These are phyloP conservation scores for Leptinotarsa peninsularis DNA, from an alignment of 2,888 invertebrate genomes.

Conservation along the genomic window DNA sequence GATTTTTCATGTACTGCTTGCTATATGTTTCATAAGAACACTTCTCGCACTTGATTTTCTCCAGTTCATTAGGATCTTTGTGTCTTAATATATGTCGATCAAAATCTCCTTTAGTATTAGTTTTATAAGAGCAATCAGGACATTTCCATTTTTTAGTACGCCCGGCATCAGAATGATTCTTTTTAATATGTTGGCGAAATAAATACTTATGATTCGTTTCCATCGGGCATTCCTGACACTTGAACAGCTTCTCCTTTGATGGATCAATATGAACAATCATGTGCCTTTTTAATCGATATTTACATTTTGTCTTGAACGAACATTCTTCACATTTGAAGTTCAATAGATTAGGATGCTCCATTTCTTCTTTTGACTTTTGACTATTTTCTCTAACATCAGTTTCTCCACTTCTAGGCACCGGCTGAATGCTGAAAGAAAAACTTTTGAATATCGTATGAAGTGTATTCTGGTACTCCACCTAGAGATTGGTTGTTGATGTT, in stretches of 20 bases:
- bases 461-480: neutral
- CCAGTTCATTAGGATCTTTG: constrained; percentile 3
- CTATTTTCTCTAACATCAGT: neutral
- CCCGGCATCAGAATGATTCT: neutral
- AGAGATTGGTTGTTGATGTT: neutral
- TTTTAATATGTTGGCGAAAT: neutral
- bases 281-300: constrained; percentile 11
- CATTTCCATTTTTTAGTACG: neutral
- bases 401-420: neutral
- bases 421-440: neutral
- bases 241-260: neutral
- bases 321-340: constrained; percentile 1
- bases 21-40: constrained; percentile 19
- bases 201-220: constrained; percentile 7
- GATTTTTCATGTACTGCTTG: constrained; percentile 10
- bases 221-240: neutral
- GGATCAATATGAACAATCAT: constrained; percentile 11
- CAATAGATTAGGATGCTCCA: neutral
- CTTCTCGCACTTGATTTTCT: constrained; percentile 20
- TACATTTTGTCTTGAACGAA: neutral
- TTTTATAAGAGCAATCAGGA: neutral
- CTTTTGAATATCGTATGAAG: no score
- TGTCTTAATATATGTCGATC: neutral
- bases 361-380: no score
- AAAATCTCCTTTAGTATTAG: neutral